Percentiles rank a stretch among this genome's conserved stretches.
Conservation (phyloP, 64 coral and sea anemone genomes). For the Actinia tenebrosa region DNA sequence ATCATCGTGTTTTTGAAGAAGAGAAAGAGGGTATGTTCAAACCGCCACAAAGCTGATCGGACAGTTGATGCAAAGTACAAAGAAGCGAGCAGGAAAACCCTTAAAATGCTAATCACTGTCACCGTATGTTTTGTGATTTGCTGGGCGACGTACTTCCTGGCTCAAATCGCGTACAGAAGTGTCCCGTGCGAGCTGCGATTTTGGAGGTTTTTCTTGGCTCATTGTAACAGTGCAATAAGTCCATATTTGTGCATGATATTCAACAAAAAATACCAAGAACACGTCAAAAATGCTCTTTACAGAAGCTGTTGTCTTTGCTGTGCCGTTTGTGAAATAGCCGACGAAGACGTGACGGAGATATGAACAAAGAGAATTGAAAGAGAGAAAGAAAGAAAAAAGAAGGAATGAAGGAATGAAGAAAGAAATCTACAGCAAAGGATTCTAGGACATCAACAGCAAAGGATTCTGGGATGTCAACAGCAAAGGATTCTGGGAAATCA, state of each 20-base stretch:
- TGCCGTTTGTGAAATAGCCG: not conserved
- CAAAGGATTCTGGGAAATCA: not conserved
- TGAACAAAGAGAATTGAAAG: not conserved
- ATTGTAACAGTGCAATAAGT: conserved; percentile 43
- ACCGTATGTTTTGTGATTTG: conserved; percentile 37
- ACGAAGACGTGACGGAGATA: not conserved
- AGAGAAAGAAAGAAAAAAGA: not conserved
- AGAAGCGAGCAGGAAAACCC: conserved; percentile 20
- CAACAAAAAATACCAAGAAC: conserved; percentile 26
- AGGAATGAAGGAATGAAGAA: not conserved
- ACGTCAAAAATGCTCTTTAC: not conserved
- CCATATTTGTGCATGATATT: conserved; percentile 42
- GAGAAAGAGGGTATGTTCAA: not conserved
- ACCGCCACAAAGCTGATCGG: not conserved
- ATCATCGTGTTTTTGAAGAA: conserved; percentile 20
- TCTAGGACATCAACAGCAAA: not conserved
- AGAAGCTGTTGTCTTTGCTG: not conserved
- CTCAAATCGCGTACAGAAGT: conserved; percentile 15
- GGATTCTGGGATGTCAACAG: not conserved
- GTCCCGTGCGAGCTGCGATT: conserved; percentile 33
- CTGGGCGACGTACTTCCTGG: conserved; percentile 48
- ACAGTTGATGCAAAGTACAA: not conserved
- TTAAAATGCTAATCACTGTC: conserved; percentile 29
- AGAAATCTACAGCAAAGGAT: not conserved
- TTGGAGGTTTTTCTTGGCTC: conserved; percentile 56